Evolutionary conservation across 92 coral and sea anemone species (phyloP), one percentile per base, ranked within the genome.

Genomic region (Porites divaricata): DNA sequence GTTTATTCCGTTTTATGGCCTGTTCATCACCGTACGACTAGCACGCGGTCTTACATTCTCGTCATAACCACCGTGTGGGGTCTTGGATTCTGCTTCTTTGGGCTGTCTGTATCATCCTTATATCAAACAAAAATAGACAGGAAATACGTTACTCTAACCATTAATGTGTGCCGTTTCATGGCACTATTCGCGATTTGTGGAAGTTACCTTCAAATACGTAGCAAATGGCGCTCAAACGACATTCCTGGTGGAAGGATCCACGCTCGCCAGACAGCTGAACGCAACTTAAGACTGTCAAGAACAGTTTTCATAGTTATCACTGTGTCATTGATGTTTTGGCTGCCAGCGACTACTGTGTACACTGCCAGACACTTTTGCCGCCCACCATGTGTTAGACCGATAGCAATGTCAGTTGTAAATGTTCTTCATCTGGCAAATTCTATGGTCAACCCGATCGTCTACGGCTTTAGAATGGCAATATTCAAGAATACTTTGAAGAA

Each of bases 351-450:
- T 16, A 58, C 10, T 51, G 63, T 73, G 12, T 73, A 19, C 41
- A n/a, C 19, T 20, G 17, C 22, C 4, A 73, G n/a, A n/a, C 12
- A 17, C 12, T 73, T 73, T 8, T 73, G 77, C 45, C 10, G 2
- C 0, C 1, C 15, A 21, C 57, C 57, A 13, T 73, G 77, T 50
- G 0, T 73, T 73, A 13, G 63, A 5, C 26, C n/a, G n/a, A 5
- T 16, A 2, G 22, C 19, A 17, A 26, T 20, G 48, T 8, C 26
- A 7, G 7, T 22, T 54, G 63, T 58, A n/a, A 23, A 22, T 14
- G 66, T 21, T 9, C 19, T 74, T 9, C 50, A 56, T 21, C 22
- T 74, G 79, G 79, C 79, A 25, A 74, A 74, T 26, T 74, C 79
- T 12, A 25, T 74, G 63, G 63, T 56, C 8, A 74, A 74, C 10